Conservation (phyloP, 2,888 invertebrate species). For the Spialia ferax region DNA sequence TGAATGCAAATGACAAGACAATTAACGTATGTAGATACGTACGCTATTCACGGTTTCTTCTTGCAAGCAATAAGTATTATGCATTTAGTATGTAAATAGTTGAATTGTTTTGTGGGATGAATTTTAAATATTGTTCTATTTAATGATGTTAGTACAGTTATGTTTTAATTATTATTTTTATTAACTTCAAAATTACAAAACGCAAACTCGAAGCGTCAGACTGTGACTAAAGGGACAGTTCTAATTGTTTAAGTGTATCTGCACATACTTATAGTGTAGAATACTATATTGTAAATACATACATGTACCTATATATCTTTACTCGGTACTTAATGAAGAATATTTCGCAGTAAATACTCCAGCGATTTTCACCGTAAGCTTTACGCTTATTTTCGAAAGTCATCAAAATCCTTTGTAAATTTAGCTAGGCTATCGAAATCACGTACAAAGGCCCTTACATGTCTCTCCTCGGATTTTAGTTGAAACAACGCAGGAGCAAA, state of each 20-base stretch:
- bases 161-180: no score
- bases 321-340: no score
- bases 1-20: conserved; percentile 22
- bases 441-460: conserved; percentile 2
- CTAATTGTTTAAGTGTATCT: no score
- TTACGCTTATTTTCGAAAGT: conserved; percentile 22
- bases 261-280: no score
- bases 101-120: background rate
- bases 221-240: no score
- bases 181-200: no score
- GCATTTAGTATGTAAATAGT: background rate
- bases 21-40: conserved; percentile 1
- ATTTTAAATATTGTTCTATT: background rate
- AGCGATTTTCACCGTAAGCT: no score
- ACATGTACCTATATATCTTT: no score
- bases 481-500: conserved; percentile 6
- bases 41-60: background rate
- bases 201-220: no score
- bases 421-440: conserved; percentile 10
- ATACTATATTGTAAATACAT: no score
- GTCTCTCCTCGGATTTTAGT: conserved; percentile 10
- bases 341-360: no score
- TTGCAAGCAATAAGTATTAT: conserved; percentile 4
- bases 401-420: conserved; percentile 30
- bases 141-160: background rate